Percentiles rank a stretch among this genome's conserved stretches.
phyloP scores from a whole-genome alignment of 2,888 invertebrate genomes.

The Carpatolechia fugitivella region DNA sequence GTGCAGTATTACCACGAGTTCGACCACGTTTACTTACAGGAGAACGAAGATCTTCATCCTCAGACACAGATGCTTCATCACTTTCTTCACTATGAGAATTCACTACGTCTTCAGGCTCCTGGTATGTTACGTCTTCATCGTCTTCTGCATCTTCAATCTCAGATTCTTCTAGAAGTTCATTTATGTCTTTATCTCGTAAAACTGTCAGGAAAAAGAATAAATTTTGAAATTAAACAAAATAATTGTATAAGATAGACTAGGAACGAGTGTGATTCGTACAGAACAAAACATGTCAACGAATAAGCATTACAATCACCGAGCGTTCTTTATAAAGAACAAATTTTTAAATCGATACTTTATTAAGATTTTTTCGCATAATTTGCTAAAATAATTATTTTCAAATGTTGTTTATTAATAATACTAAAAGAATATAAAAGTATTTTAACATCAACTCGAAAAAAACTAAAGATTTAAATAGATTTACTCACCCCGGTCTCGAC shows the following conservation, averaged over 20 bases:
- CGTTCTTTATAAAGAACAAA: conserved; percentile 1
- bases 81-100: not conserved
- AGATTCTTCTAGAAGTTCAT: no score
- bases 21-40: not conserved
- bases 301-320: not conserved
- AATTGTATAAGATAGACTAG: not conserved
- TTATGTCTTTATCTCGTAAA: no score
- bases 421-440: not conserved
- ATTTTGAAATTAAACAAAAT: no score
- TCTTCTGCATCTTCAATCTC: not conserved
- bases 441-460: not conserved
- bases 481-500: not conserved
- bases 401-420: not conserved
- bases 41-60: not conserved
- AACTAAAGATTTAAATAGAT: not conserved
- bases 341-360: not conserved
- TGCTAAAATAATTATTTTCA: no score
- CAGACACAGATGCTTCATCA: not conserved
- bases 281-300: not conserved
- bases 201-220: no score
- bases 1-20: not conserved
- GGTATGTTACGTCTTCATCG: not conserved
- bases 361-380: no score
- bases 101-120: not conserved
- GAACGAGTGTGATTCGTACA: not conserved